A percentile compares a stretch with the other conserved stretches of the same genome.
phyloP scores from a whole-genome alignment of 2,888 invertebrate genomes.

The Lymantria dispar region DNA sequence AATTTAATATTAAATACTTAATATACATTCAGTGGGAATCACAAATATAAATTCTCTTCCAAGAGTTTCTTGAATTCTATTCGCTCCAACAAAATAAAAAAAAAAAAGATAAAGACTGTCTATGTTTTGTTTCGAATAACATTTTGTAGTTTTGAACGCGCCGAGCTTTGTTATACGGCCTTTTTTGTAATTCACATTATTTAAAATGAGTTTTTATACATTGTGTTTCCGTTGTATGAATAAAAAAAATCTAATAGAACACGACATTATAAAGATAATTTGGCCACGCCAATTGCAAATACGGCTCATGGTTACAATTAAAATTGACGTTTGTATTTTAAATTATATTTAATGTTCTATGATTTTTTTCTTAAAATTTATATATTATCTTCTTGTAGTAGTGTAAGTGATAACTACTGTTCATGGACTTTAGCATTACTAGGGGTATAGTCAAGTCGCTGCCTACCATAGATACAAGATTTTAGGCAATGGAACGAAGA shows the following conservation, averaged over 20 bases:
- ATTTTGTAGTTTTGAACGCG: slow-evolving; percentile 13
- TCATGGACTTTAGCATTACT: too few relatives aligned
- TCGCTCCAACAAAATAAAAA: slow-evolving; percentile 6
- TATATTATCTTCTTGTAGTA: too few relatives aligned
- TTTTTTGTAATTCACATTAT: slow-evolving; percentile 4
- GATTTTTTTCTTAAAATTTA: background rate
- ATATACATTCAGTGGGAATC: background rate
- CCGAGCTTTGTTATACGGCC: slow-evolving; percentile 6
- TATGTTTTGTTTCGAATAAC: slow-evolving; percentile 12
- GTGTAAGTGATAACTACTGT: too few relatives aligned
- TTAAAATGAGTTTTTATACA: slow-evolving; percentile 3
- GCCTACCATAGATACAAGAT: too few relatives aligned
- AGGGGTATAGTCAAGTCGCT: too few relatives aligned
- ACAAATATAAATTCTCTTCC: background rate
- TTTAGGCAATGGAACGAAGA: too few relatives aligned
- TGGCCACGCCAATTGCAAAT: background rate
- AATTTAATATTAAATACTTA: background rate
- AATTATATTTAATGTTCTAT: background rate
- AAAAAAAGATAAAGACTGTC: slow-evolving; percentile 15
- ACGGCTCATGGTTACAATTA: background rate
- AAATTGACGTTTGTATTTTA: background rate
- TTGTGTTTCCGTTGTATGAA: slow-evolving; percentile 1
- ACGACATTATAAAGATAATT: slow-evolving; percentile 1
- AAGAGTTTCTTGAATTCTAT: slow-evolving; percentile 8
- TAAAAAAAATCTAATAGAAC: background rate